Percentiles rank a stretch among this genome's conserved stretches.
Conservation (phyloP, 2,113 vertebrate species). For the Oxyura jamaicensis region DNA sequence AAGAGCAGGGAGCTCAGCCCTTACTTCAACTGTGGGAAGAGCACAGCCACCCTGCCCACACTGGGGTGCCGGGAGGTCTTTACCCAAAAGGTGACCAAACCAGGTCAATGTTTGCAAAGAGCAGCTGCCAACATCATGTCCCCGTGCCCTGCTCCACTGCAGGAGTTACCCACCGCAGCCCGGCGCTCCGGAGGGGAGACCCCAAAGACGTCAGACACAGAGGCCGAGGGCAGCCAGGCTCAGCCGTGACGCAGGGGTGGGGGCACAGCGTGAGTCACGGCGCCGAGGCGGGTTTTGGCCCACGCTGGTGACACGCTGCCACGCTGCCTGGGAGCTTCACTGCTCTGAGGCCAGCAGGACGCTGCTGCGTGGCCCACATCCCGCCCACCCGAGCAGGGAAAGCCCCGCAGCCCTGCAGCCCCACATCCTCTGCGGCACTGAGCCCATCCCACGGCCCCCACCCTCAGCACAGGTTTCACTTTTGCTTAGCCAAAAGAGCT, state of each 20-base stretch:
- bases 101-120: not conserved
- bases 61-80: not conserved
- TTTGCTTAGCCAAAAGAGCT: not conserved
- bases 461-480: not conserved
- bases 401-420: not conserved
- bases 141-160: not conserved
- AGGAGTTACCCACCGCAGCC: not conserved
- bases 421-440: rapidly evolving
- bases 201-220: not conserved
- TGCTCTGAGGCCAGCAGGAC: not conserved
- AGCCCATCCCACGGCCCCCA: not conserved
- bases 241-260: not conserved
- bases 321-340: not conserved
- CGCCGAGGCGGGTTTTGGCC: not conserved
- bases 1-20: not conserved
- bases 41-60: not conserved
- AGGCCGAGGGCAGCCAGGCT: not conserved
- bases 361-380: rapidly evolving
- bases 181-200: not conserved
- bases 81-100: not conserved
- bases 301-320: not conserved
- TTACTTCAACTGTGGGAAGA: rapidly evolving
- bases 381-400: rapidly evolving
- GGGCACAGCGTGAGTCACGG: rapidly evolving
- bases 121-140: not conserved